Evolutionary conservation across 1,140 invertebrate genomes (phyloP), one percentile per base, ranked within the genome.

Genomic region (Lineus longissimus): DNA sequence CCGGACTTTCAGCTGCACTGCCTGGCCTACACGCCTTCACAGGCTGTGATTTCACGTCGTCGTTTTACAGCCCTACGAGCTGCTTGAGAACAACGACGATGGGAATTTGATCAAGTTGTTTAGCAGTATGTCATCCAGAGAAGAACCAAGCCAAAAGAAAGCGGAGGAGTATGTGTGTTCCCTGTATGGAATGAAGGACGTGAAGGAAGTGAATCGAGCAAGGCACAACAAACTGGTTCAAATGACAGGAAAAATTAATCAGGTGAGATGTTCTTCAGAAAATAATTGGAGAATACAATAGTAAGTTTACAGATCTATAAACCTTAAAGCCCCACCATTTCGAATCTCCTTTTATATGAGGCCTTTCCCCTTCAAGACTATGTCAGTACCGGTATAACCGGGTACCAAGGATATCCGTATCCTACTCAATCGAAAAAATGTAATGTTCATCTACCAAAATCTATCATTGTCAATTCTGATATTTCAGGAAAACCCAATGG

Each of bases 161-260:
- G 19, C 27, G 7, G 23, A n/a, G 7, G 4, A 4, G 30, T 51
- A 19, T 19, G 27, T 59, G 13, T 59, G 30, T 22, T 19, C 6
- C 15, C 58, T 41, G 13, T 59, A 59, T 59, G 58, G 29, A 47
- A 17, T 59, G 15, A 33, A 40, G 2, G 40, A 23, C 13, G 31
- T 59, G 30, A 33, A 41, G 13, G 58, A 59, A 15, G 40, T 59
- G 9, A 59, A 59, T 40, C 11, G 41, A 25, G 58, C 58, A 23
- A 59, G 30, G 33, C 22, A 47, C 22, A 17, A 40, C 30, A 33
- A 27, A 36, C 27, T 59, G 2, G 33, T 59, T 41, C 2, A 59
- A 22, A 59, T 59, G 58, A 59, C 58, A 4, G 55, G 55, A 57
- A 57, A 57, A 30, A 25, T 57, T 6, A 30, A 59, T 41, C 30